phyloP scores from a whole-genome alignment of 2,888 invertebrate species.

The Drosophila niveifrons region DNA sequence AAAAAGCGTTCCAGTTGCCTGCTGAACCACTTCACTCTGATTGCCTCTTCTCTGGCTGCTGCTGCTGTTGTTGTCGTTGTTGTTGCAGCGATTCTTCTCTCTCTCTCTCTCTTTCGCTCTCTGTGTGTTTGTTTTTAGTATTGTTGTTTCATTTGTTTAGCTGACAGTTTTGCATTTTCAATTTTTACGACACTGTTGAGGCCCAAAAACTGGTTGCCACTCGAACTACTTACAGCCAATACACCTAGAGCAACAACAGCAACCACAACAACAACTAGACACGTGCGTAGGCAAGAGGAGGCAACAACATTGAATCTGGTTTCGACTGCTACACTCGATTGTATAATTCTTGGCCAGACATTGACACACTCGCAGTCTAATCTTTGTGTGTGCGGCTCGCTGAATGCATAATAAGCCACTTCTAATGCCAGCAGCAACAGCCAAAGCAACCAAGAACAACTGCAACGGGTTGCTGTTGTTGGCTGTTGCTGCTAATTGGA shows the following conservation, averaged over 20 bases:
- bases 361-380: conserved; percentile 60
- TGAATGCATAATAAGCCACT: conserved; percentile 60
- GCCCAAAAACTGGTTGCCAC: conserved; percentile 59
- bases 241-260: conserved; percentile 27
- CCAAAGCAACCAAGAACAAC: conserved; percentile 16
- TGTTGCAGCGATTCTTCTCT: conserved; percentile 16
- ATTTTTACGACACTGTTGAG: conserved; percentile 48
- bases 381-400: conserved; percentile 42
- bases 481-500: conserved; percentile 47
- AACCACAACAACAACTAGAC: conserved; percentile 6
- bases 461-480: conserved; percentile 26
- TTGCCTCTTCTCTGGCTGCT: conserved; percentile 12
- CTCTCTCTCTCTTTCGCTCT: too few relatives aligned
- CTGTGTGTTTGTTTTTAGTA: conserved; percentile 17
- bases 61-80: conserved; percentile 5
- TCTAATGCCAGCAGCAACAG: conserved; percentile 31
- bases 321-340: conserved; percentile 36
- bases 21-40: conserved; percentile 40
- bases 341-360: conserved; percentile 64
- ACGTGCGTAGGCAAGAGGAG: conserved; percentile 9
- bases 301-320: conserved; percentile 27
- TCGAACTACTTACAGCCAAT: conserved; percentile 35
- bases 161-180: conserved; percentile 63
- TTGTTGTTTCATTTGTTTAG: conserved; percentile 47
- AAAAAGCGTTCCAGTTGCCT: conserved; percentile 64